Evolutionary conservation across 2,113 vertebrate genomes (phyloP), one percentile per base, ranked within the genome.

Genomic region (Gadus macrocephalus): DNA sequence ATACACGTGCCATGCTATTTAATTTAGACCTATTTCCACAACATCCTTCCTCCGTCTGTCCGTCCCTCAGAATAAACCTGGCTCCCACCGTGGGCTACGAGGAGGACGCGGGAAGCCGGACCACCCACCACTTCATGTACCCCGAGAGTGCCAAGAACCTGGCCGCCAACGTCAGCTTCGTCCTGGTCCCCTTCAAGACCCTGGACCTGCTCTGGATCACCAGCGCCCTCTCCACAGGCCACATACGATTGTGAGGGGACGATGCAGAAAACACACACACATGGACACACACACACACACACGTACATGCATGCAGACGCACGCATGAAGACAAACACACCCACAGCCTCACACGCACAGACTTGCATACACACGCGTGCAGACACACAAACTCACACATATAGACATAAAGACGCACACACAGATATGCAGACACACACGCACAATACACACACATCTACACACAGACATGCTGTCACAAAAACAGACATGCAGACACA

Each of bases 101-200:
- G 79, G 92, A 92, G 0, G 97, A 99, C 0, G 97, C 94, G 5
- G 97, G 97, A 12, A 82, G 94, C 81, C 93, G 86, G 68, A 98
- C 97, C 73, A 98, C 96, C 0, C 97, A 99, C 80, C 97, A 99
- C 86, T 99, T 98, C 92, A 99, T 99, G 97, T 99, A 99, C 86
- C 97, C 97, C 0, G 97, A 99, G 91, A 99, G 97, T 86, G 97
- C 97, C 91, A 98, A 95, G 89, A 98, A 99, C 85, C 91, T 98
- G 79, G 94, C 95, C 0, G 88, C 95, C 88, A 99, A 99, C 0
- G 93, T 98, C 89, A 98, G 96, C 94, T 98, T 98, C 0, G 96
- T 99, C 73, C 86, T 99, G 73, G 95, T 98, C 73, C 97, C 97
- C 81, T 99, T 99, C 90, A 99, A 99, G 86, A 96, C 96, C 1